A percentile compares a stretch with the other conserved stretches of the same genome.
These are phyloP conservation scores for Nyctalus aviator DNA, from an alignment of 2,797 vertebrate species.

Conservation along the genomic window DNA sequence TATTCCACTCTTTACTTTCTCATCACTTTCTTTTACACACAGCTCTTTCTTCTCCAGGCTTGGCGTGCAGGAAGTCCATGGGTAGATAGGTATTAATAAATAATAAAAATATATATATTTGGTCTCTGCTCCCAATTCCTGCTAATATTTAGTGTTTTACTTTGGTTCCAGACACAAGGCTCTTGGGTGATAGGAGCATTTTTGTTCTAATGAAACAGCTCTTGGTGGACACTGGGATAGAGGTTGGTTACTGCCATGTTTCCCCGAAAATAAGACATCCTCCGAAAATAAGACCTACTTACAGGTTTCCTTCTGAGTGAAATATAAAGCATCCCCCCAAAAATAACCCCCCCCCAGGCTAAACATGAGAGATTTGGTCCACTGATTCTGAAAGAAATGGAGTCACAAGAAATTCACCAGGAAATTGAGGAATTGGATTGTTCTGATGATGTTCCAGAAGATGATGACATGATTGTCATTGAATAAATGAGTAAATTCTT, in stretches of 20 bases:
- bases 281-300: too few relatives aligned
- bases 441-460: too few relatives aligned
- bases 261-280: too few relatives aligned
- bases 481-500: too few relatives aligned
- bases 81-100: neutral
- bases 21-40: neutral
- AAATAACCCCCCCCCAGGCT: too few relatives aligned
- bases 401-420: too few relatives aligned
- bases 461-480: too few relatives aligned
- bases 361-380: too few relatives aligned
- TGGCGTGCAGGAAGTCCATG: neutral
- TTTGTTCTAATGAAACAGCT: constrained; percentile 7
- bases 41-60: neutral
- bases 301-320: too few relatives aligned
- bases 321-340: too few relatives aligned
- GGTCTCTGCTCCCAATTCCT: neutral
- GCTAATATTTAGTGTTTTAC: neutral
- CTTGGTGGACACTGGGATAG: neutral
- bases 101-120: neutral
- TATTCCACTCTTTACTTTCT: neutral
- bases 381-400: too few relatives aligned
- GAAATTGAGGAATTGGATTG: too few relatives aligned
- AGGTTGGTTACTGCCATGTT: neutral
- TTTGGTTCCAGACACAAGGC: neutral
- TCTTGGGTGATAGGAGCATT: neutral